phyloP scores from a whole-genome alignment of 2,888 invertebrate genomes.

The Tholera decimalis region DNA sequence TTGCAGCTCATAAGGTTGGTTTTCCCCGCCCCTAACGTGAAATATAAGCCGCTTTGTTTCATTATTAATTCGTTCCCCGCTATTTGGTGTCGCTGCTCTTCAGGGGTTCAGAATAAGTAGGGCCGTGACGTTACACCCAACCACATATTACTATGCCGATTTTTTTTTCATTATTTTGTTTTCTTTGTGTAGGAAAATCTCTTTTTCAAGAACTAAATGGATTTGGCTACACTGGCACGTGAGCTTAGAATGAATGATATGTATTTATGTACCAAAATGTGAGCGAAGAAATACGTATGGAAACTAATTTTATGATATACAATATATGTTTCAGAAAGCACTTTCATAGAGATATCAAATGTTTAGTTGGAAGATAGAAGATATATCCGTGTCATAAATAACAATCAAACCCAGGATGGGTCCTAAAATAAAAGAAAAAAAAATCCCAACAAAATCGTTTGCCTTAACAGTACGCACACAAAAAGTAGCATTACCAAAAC shows the following conservation, averaged over 20 bases:
- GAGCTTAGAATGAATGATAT: constrained; percentile 4
- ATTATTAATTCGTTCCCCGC: constrained; percentile 88
- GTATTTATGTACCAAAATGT: constrained; percentile 1
- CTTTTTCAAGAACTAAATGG: constrained; percentile 49
- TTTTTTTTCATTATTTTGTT: constrained; percentile 69
- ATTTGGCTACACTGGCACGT: constrained; percentile 21
- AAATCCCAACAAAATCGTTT: constrained; percentile 24
- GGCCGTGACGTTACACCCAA: constrained; percentile 78
- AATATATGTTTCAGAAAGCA: not conserved
- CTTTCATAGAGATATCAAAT: not conserved
- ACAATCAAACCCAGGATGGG: not conserved
- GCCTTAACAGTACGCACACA: constrained; percentile 21
- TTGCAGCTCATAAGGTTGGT: constrained; percentile 78
- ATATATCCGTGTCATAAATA: no score
- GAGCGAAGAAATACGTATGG: not conserved
- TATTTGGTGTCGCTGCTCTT: constrained; percentile 89
- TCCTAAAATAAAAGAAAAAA: constrained; percentile 12
- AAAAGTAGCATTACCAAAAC: constrained; percentile 49
- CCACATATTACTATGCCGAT: constrained; percentile 75
- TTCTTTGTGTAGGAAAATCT: constrained; percentile 54
- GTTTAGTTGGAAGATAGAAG: not conserved
- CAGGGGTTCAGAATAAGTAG: constrained; percentile 83
- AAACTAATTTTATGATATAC: not conserved
- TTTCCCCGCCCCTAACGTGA: constrained; percentile 71
- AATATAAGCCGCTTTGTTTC: constrained; percentile 86